Conservation (phyloP, 1,140 invertebrate genomes). For the Drosophila trapezifrons region DNA sequence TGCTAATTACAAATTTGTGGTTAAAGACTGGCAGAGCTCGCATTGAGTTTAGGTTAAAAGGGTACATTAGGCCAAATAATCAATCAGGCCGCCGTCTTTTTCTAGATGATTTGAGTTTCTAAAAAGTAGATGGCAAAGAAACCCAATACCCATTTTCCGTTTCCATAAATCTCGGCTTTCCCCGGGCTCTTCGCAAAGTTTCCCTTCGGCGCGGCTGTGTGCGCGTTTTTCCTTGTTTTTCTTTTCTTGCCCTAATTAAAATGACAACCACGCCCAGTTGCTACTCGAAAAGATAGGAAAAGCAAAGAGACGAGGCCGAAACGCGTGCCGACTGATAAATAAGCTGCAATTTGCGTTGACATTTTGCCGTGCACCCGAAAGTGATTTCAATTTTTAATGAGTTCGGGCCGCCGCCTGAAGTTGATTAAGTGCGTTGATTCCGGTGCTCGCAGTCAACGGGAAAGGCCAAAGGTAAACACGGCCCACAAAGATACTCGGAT, state of each 20-base stretch:
- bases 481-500: conserved; percentile 30
- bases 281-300: conserved; percentile 24
- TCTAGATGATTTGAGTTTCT: conserved; percentile 32
- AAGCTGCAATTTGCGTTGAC: conserved; percentile 82
- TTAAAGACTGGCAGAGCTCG: not conserved
- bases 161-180: conserved; percentile 34
- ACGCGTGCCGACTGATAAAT: conserved; percentile 71
- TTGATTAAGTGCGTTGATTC: conserved; percentile 76
- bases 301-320: conserved; percentile 16
- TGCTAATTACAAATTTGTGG: not conserved
- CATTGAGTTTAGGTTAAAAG: no score
- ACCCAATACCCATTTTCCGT: conserved; percentile 1
- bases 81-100: conserved; percentile 35
- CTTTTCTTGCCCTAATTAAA: conserved; percentile 65
- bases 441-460: conserved; percentile 21
- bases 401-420: conserved; percentile 53
- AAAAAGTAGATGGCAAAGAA: not conserved
- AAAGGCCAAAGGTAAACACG: conserved; percentile 43
- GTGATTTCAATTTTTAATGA: conserved; percentile 81
- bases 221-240: conserved; percentile 12
- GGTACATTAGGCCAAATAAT: conserved; percentile 4
- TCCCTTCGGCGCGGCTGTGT: not conserved
- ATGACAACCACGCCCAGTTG: conserved; percentile 56
- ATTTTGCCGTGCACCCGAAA: conserved; percentile 65
- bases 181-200: conserved; percentile 14